Evolutionary conservation across 2,113 vertebrate genomes (phyloP), one percentile per base, ranked within the genome.

Genomic region (Oncorhynchus tshawytscha): DNA sequence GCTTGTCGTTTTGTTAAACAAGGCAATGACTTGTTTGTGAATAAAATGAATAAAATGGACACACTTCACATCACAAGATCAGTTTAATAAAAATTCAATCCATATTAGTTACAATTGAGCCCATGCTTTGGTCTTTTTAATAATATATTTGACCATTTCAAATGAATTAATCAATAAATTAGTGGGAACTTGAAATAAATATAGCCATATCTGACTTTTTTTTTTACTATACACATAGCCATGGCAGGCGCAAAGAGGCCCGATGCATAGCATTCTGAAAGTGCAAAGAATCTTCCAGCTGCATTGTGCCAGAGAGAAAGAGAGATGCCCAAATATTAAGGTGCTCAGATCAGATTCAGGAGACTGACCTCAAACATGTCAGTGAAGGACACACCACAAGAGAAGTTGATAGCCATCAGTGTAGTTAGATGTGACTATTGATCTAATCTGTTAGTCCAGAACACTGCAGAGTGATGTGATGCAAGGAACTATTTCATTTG

Each of bases 31-130:
- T n/a, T n/a, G n/a, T n/a, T n/a, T n/a, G n/a, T n/a, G n/a, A n/a
- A n/a, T n/a, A n/a, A n/a, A 75, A 51, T 31, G 48, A 83, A 86
- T 77, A 74, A 87, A 83, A 70, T 51, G 39, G 71, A 70, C 2
- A 18, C 65, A 5, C 39, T 87, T 82, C 67, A 86, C 79, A 84
- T 85, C 71, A 91, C 81, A 85, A 83, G 80, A 83, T 87, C 82
- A 74, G 70, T 94, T 92, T 92, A 93, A 92, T 93, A 90, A 91
- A 93, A 91, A 73, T 85, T 81, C 79, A 89, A 85, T 86, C 84
- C 88, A 86, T 68, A 88, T 89, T 78, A 84, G 76, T 78, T 51
- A 71, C 48, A 72, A 57, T 72, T 84, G 67, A 88, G 71, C 81
- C 84, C 90, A 90, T 93, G 92, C 91, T 83, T 82, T 69, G 34